Base-by-base conservation (phyloP, 2,888 invertebrate species). In the Dascillus cervinus region DNA sequence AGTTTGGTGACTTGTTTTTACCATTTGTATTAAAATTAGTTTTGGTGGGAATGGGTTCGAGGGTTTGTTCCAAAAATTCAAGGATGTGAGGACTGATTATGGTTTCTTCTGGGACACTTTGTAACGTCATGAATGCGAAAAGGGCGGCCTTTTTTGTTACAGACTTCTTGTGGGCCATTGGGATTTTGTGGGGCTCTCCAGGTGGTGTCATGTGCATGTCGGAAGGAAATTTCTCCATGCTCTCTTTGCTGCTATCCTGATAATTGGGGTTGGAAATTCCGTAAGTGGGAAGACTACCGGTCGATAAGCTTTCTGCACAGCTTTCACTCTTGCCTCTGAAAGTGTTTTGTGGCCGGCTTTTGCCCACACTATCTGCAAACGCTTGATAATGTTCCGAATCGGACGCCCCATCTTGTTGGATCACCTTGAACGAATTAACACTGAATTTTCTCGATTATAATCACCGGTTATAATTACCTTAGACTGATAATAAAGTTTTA, bases 21-120 rank as follows among this genome's bases (percentile, higher is more conserved):
- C 54, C 53, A 17, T 49, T 47, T 3, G 54, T 46, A 35, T 46
- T 49, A 32, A 55, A 58, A 25, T 44, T 50, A 3, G 55, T 58
- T 42, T 66, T 66, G 0, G 58, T 49, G 0, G 95, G 94, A 55
- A 97, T 88, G 0, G 96, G 95, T 55, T 97, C 96, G 19, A 97
- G 65, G 0, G 95, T 94, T 66, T 96, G 96, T 59, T 98, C 97
- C 44, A 98, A 65, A 65, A 97, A 98, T 65, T 96, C 94, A 30
- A 98, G 71, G 48, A 98, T 88, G 54, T 94, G 92, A 0, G 98
- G 97, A 47, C 91, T 94, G 56, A 98, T 91, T 47, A 96, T 84
- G 13, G 97, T 97, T 67, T 97, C 96, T 60, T 91, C 94, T 0
- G 97, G 96, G 50, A 97, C 90, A 55, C 92, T 91, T 66, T 97